These are phyloP conservation scores for Hylaea fasciaria DNA, from an alignment of 2,888 invertebrate genomes.

Conservation along the genomic window DNA sequence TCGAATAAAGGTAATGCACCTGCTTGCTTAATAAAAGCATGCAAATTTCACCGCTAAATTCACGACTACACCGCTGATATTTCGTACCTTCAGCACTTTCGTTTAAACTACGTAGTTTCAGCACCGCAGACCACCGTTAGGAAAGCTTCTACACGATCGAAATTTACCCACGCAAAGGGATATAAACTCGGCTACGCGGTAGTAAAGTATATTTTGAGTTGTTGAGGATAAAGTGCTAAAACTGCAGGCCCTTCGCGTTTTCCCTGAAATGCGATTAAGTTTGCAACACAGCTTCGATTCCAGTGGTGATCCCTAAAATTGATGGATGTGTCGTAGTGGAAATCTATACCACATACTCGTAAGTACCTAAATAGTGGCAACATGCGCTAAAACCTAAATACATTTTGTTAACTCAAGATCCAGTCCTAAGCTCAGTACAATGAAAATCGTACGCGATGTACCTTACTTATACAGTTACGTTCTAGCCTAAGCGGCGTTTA, in stretches of 20 bases:
- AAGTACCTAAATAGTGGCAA: too few relatives aligned
- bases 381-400: too few relatives aligned
- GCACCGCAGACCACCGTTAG: constrained; percentile 56
- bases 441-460: too few relatives aligned
- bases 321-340: too few relatives aligned
- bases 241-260: constrained; percentile 67
- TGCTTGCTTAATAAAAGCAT: constrained; percentile 32
- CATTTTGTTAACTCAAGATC: too few relatives aligned
- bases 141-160: constrained; percentile 60
- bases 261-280: constrained; percentile 64
- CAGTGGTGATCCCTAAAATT: too few relatives aligned
- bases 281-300: too few relatives aligned
- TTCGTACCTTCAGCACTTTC: constrained; percentile 62
- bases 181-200: constrained; percentile 42
- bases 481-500: too few relatives aligned
- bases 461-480: too few relatives aligned
- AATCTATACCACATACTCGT: too few relatives aligned
- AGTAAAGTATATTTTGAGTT: constrained; percentile 59
- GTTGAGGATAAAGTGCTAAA: constrained; percentile 55
- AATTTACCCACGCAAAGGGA: constrained; percentile 45
- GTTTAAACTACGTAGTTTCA: constrained; percentile 58
- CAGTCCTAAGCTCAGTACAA: too few relatives aligned
- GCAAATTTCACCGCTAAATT: constrained; percentile 45
- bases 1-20: constrained; percentile 28
- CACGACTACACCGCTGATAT: constrained; percentile 49